These are phyloP conservation scores for Erebia ligea DNA, from an alignment of 2,888 invertebrate species.

Conservation along the genomic window DNA sequence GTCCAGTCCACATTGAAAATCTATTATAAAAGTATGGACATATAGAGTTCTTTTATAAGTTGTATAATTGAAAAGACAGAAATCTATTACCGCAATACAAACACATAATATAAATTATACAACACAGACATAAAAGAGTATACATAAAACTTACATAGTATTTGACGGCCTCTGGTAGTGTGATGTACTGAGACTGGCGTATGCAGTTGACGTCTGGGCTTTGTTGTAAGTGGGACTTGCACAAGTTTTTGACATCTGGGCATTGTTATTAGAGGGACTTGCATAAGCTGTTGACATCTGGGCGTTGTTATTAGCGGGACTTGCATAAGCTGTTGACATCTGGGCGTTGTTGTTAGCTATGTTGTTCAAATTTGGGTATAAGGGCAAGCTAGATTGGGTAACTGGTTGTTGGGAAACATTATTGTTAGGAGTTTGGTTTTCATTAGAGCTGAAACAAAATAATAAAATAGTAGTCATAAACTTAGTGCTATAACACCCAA, in stretches of 20 bases:
- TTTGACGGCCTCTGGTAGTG: not conserved
- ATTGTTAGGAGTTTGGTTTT: not conserved
- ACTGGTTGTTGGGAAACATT: not conserved
- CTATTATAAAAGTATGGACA: no score
- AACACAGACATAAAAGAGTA: not conserved
- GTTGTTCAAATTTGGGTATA: constrained; percentile 42
- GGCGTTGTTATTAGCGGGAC: constrained; percentile 7
- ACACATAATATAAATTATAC: no score
- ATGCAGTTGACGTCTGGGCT: not conserved
- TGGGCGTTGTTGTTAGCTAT: constrained; percentile 7
- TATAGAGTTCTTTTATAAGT: no score
- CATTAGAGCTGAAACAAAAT: constrained; percentile 2
- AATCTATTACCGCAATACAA: no score
- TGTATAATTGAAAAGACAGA: no score
- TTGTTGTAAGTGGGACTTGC: constrained; percentile 32
- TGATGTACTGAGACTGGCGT: constrained; percentile 34
- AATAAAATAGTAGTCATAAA: no score
- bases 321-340: not conserved
- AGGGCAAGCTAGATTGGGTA: not conserved
- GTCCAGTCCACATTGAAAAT: no score
- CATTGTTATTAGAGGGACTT: constrained; percentile 3
- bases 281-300: not conserved
- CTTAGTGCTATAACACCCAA: no score
- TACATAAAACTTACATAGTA: not conserved
- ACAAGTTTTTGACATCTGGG: constrained; percentile 9